Evolutionary conservation across 2,888 invertebrate genomes (phyloP), one percentile per base, ranked within the genome.

Genomic region (Halocaridina rubra): DNA sequence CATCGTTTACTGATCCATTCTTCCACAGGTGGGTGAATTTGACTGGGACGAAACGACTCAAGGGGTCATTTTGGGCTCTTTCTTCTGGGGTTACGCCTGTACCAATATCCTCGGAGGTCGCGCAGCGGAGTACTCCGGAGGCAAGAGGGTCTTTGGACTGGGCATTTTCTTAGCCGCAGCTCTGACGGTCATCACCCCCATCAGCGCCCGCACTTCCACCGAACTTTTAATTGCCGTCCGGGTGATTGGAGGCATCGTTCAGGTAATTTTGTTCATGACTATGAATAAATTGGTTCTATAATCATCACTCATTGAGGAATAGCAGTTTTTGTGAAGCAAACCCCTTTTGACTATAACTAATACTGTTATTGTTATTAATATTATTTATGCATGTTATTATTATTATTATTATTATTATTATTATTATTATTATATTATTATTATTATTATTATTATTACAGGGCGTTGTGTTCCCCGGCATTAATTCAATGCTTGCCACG

Each of bases 401-500:
- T n/a, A n/a, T n/a, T n/a, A n/a, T n/a, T n/a, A n/a, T n/a, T n/a
- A n/a, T n/a, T n/a, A n/a, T n/a, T n/a, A n/a, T n/a, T n/a, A n/a
- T n/a, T n/a, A n/a, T n/a, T n/a, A n/a, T n/a, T n/a, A n/a, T n/a
- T n/a, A n/a, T n/a, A n/a, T n/a, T n/a, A n/a, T n/a, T n/a, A n/a
- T n/a, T 53, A 1, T 53, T 3, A 13, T 53, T 57, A 10, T 29
- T 22, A 10, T 24, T 30, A 0, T 24, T 90, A 85, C 88, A 93
- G 93, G 96, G 96, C 33, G 96, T 97, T 5, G 96, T 96, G 7
- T 98, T 96, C 91, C 98, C 98, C 19, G 95, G 97, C 0, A 97
- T 98, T 96, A 97, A 98, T 91, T 95, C 95, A 22, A 95, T 98
- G 94, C 92, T 98, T 89, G 96, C 97, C 0, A 93, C 94, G 88